phyloP scores from a whole-genome alignment of 2,888 invertebrate genomes.

The Clistopyga incitator region DNA sequence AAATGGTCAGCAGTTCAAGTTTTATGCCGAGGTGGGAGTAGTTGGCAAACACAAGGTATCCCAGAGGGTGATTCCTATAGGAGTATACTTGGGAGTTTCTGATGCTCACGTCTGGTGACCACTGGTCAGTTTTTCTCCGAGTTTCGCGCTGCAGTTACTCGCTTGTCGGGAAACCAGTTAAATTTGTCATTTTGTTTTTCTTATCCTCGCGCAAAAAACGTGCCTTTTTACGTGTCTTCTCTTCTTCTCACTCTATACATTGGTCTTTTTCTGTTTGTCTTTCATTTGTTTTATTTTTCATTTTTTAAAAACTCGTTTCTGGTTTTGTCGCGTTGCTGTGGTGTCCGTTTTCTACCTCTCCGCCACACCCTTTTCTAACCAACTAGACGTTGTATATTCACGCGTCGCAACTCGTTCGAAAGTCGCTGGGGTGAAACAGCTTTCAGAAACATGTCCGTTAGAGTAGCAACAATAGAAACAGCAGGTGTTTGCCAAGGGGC shows the following conservation, averaged over 20 bases:
- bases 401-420: conserved; percentile 54
- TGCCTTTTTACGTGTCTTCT: conserved; percentile 17
- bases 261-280: background rate
- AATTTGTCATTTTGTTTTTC: conserved; percentile 46
- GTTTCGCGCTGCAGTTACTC: conserved; percentile 46
- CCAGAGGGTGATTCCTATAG: conserved; percentile 22
- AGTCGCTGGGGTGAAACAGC: conserved; percentile 52
- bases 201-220: conserved; percentile 11
- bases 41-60: conserved; percentile 10
- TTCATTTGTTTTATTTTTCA: conserved; percentile 29
- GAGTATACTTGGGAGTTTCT: conserved; percentile 20
- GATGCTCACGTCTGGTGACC: conserved; percentile 14
- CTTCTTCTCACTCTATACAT: conserved; percentile 13
- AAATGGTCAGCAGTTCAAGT: conserved; percentile 9
- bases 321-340: conserved; percentile 59
- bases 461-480: conserved; percentile 55
- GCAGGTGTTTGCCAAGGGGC: conserved; percentile 52
- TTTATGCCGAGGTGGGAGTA: conserved; percentile 8
- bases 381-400: conserved; percentile 28
- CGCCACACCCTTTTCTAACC: conserved; percentile 14
- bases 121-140: conserved; percentile 46
- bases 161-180: conserved; percentile 39
- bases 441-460: conserved; percentile 55
- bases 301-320: conserved; percentile 49
- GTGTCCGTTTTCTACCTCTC: conserved; percentile 49